Conservation (phyloP, 2,113 vertebrate species). For the Vanacampus margaritifer region DNA sequence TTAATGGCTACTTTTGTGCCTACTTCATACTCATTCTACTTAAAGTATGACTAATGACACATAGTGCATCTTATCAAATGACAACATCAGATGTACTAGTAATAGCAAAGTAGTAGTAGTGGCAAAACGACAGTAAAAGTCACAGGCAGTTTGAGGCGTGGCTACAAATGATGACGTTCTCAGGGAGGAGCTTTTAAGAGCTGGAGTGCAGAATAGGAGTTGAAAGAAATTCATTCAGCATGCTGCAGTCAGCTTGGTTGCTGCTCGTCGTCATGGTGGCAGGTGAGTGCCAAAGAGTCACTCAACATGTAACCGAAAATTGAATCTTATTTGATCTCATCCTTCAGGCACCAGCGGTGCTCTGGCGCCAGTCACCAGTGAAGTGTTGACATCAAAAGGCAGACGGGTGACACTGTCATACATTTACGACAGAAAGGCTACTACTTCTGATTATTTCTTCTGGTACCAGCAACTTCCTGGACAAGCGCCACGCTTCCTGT, state of each 20-base stretch:
- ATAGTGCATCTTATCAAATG: no score
- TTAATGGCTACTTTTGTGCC: no score
- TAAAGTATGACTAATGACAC: no score
- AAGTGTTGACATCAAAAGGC: background rate
- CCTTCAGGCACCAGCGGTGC: background rate
- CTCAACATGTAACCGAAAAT: no score
- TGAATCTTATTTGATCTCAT: background rate
- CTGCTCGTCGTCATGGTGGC: background rate
- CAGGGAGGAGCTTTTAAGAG: no score
- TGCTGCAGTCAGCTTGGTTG: background rate
- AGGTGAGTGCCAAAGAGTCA: background rate
- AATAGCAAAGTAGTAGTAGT: no score
- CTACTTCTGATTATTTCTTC: background rate
- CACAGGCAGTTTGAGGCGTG: no score
- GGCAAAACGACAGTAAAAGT: no score
- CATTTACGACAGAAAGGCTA: background rate
- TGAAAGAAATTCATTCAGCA: background rate
- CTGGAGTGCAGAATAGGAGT: background rate
- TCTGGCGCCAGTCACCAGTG: background rate
- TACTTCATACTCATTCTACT: no score
- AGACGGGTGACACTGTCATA: background rate
- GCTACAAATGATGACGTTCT: no score
- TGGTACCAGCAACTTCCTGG: background rate
- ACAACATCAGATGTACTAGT: no score
- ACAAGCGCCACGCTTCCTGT: background rate